Evolutionary conservation across 1,140 invertebrate species (phyloP).

Genomic region (Drosophila ananassae): DNA sequence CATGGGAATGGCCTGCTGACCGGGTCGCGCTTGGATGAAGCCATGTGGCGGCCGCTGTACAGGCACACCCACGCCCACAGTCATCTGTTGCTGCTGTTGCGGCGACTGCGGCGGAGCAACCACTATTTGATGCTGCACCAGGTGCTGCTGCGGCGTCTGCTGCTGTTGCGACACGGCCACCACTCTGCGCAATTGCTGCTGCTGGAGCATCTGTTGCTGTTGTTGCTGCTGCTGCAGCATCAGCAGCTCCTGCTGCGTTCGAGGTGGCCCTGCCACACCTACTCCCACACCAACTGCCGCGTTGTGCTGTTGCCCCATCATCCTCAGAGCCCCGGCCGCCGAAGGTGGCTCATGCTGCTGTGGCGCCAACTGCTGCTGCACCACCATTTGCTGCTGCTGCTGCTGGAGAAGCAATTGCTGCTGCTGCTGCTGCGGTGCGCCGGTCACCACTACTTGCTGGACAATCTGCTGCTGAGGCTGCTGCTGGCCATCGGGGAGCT

Average conservation of each 20-base stretch:
- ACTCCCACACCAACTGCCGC: slow-evolving; percentile 83
- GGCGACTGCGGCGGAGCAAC: slow-evolving; percentile 45
- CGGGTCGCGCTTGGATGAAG: slow-evolving; percentile 72
- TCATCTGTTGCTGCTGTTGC: slow-evolving; percentile 54
- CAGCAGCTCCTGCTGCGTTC: slow-evolving; percentile 72
- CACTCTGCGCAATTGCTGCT: slow-evolving; percentile 83
- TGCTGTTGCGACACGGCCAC: slow-evolving; percentile 84
- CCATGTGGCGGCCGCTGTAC: slow-evolving; percentile 59
- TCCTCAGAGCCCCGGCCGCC: slow-evolving; percentile 89
- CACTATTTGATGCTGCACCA: slow-evolving; percentile 78
- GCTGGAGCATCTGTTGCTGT: slow-evolving; percentile 67
- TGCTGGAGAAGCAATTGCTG: slow-evolving; percentile 54
- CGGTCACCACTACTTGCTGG: slow-evolving; percentile 71
- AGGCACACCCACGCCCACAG: slow-evolving; percentile 57
- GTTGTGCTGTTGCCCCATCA: slow-evolving; percentile 93
- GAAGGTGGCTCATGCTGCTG: slow-evolving; percentile 86
- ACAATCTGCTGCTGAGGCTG: slow-evolving; percentile 81
- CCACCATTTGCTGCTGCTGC: slow-evolving; percentile 70
- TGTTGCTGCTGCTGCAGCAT: slow-evolving; percentile 75
- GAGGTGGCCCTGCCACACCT: slow-evolving; percentile 50
- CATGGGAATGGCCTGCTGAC: slow-evolving; percentile 83
- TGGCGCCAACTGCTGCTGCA: slow-evolving; percentile 50
- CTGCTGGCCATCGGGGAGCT: slow-evolving; percentile 71
- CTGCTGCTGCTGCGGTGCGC: slow-evolving; percentile 63
- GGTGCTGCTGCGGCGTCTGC: slow-evolving; percentile 71